A percentile compares a stretch with the other conserved stretches of the same genome.
These are phyloP conservation scores for Gibbula magus DNA, from an alignment of 2,888 invertebrate genomes.

Conservation along the genomic window DNA sequence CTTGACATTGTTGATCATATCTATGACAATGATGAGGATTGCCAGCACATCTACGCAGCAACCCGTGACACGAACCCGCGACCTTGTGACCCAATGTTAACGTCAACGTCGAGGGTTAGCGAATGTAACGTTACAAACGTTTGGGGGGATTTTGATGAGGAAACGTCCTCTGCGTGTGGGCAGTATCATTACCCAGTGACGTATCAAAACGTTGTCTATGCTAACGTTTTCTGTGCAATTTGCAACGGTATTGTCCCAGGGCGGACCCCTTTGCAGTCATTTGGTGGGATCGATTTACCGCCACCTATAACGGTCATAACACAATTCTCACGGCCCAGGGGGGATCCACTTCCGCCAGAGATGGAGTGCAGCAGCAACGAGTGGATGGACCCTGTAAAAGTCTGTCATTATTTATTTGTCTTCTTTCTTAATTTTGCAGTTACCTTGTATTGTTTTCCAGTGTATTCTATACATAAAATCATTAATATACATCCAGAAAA, in stretches of 20 bases:
- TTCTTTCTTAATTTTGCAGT: too few species aligned
- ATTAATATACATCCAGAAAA: too few species aligned
- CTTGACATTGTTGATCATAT: slow-evolving; percentile 29
- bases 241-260: background rate
- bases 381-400: background rate
- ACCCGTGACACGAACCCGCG: background rate
- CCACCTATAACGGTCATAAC: background rate
- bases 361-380: background rate
- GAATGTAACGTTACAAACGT: background rate
- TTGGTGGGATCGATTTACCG: background rate
- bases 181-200: background rate
- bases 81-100: slow-evolving; percentile 10
- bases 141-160: background rate
- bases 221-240: background rate
- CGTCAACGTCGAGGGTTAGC: background rate
- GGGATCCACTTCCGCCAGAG: background rate
- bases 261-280: background rate
- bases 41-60: background rate
- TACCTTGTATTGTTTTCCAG: too few species aligned
- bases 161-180: background rate
- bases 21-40: background rate
- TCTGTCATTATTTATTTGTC: background rate
- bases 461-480: too few species aligned
- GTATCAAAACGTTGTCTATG: background rate
- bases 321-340: background rate